Percentiles rank a stretch among this genome's conserved stretches.
Conservation (phyloP, 2,113 vertebrate genomes). For the Myodes glareolus region DNA sequence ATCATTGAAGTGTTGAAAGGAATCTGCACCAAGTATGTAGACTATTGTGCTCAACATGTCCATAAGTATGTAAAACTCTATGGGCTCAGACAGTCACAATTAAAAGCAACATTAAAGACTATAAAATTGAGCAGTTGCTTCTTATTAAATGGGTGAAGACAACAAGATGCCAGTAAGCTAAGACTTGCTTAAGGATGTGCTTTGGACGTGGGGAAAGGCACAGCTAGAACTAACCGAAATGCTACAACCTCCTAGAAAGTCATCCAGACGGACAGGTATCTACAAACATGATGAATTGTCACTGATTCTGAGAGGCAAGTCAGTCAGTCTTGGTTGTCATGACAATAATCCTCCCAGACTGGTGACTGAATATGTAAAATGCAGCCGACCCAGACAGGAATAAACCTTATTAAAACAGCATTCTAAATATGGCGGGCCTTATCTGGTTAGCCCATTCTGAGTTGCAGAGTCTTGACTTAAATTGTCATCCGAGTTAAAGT, state of each 20-base stretch:
- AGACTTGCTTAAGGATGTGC: background rate
- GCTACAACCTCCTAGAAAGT: constrained; percentile 55
- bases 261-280: constrained; percentile 12
- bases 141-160: background rate
- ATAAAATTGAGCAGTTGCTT: background rate
- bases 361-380: constrained; percentile 37
- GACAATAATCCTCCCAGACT: constrained; percentile 47
- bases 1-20: background rate
- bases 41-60: background rate
- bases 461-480: background rate
- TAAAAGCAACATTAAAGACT: background rate
- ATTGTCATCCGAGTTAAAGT: constrained; percentile 19
- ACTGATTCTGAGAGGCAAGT: constrained; percentile 52
- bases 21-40: background rate
- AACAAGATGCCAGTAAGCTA: background rate
- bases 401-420: constrained; percentile 65
- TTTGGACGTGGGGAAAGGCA: background rate
- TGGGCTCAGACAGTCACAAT: background rate
- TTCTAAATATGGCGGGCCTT: constrained; percentile 47
- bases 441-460: constrained; percentile 48
- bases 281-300: background rate
- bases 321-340: constrained; percentile 68
- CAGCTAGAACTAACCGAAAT: background rate
- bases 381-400: constrained; percentile 47
- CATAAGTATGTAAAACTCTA: background rate